Conservation (phyloP, 1,140 invertebrate species). For the Manduca sexta region DNA sequence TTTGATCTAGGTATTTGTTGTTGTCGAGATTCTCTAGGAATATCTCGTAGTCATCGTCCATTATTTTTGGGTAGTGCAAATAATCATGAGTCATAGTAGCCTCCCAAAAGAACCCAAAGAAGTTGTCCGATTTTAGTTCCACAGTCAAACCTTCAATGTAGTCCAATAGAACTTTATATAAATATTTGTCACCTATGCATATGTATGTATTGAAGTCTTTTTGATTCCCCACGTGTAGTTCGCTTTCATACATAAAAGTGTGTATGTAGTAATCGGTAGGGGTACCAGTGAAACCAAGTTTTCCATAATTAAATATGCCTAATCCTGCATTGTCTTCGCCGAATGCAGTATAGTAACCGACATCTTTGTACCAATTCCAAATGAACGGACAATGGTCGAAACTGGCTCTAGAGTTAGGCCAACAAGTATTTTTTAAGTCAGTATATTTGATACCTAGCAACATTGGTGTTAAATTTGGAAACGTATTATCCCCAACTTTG, state of each 20-base stretch:
- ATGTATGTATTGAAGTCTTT: conserved; percentile 75
- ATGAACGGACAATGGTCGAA: conserved; percentile 81
- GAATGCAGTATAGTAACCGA: conserved; percentile 85
- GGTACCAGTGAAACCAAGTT: conserved; percentile 82
- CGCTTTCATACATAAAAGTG: conserved; percentile 80
- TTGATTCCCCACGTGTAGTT: conserved; percentile 75
- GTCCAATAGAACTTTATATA: conserved; percentile 75
- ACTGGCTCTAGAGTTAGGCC: conserved; percentile 68
- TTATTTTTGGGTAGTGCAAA: conserved; percentile 80
- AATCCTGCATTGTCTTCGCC: conserved; percentile 84
- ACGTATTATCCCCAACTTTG: conserved; percentile 89
- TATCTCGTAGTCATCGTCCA: conserved; percentile 76
- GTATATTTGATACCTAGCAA: conserved; percentile 78
- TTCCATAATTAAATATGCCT: conserved; percentile 87
- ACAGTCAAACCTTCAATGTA: conserved; percentile 76
- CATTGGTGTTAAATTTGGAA: conserved; percentile 85
- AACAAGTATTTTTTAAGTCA: conserved; percentile 77
- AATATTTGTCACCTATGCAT: conserved; percentile 77
- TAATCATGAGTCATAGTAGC: conserved; percentile 85
- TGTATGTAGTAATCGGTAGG: conserved; percentile 89
- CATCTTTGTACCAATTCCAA: conserved; percentile 83
- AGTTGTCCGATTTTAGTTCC: conserved; percentile 69
- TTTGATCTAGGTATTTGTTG: conserved; percentile 77
- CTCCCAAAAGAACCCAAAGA: conserved; percentile 87
- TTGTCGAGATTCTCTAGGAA: conserved; percentile 76